Evolutionary conservation across 2,113 vertebrate genomes (phyloP), one percentile per base, ranked within the genome.

Genomic region (Pteruthius melanotis): DNA sequence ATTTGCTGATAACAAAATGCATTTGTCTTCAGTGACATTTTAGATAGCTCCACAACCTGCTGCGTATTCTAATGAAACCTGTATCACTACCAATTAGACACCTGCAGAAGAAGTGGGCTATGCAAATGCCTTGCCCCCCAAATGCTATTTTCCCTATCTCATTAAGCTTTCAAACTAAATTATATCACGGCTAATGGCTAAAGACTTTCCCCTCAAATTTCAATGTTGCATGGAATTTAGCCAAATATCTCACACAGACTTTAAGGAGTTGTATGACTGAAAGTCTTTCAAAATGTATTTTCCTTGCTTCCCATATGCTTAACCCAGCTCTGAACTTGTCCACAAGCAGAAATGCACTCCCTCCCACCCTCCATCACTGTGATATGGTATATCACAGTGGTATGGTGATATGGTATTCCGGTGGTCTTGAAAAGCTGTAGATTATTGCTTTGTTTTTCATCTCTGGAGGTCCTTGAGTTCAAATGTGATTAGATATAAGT

Each of bases 81-180:
- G 50, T 79, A 93, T 78, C 89, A n/a, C 88, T 91, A 85, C 85
- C 94, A 96, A 86, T 96, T 97, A 97, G 83, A 94, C 78, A 98
- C 85, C 95, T 95, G 90, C 79, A 94, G 78, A 94, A 90, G 54
- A 97, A 94, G 68, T n/a, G 17, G 81, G 81, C 88, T 96, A 78
- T 96, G 95, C 75, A 97, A 95, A 94, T 96, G 27, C 72, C 61
- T 69, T 85, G 30, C 28, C 69, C 82, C 78, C 19, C n/a, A 95
- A 96, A 83, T 92, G 64, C 44, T 93, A 39, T 92, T 95, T 94
- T 97, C 83, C 63, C 64, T 94, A 84, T 87, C 75, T 95, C 92
- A 61, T 96, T 95, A 95, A 90, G 87, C 83, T 95, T 95, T 96
- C 94, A 96, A 86, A 90, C 78, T 64, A 84, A 95, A 95, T 95